Evolutionary conservation across 1,140 invertebrate genomes (phyloP).

Genomic region (Diprion similis): DNA sequence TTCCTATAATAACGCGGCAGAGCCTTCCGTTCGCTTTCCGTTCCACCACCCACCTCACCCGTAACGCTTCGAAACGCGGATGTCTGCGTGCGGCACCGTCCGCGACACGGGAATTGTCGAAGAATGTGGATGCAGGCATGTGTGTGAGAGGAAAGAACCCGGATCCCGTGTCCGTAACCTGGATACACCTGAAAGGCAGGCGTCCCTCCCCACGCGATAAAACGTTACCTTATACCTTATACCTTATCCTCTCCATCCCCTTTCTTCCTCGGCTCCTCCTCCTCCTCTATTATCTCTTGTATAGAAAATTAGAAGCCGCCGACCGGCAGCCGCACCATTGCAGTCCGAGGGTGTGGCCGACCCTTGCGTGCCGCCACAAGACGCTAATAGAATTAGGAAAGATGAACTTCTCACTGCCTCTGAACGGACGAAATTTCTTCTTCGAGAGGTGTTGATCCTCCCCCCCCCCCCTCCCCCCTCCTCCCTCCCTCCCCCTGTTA

Average conservation of each 20-base stretch:
- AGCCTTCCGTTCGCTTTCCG: background rate
- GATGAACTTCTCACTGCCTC: constrained; percentile 28
- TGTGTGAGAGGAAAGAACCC: background rate
- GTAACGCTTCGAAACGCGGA: background rate
- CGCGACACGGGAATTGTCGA: no score
- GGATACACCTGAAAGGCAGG: no score
- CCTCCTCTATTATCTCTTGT: no score
- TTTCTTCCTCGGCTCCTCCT: no score
- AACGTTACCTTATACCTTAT: constrained; percentile 32
- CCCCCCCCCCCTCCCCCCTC: background rate
- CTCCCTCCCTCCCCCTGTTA: background rate
- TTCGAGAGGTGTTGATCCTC: background rate
- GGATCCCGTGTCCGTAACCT: background rate
- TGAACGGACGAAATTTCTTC: constrained; percentile 4
- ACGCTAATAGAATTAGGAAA: constrained; percentile 42
- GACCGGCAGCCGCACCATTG: no score
- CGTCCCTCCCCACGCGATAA: constrained; percentile 24
- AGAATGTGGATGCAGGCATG: no score
- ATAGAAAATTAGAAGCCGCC: no score
- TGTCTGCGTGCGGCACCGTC: no score
- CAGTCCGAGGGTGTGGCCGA: constrained; percentile 17
- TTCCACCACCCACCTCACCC: background rate
- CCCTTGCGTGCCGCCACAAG: constrained; percentile 29
- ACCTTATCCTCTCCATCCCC: background rate
- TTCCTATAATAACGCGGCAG: constrained; percentile 30